Conservation (phyloP, 2,888 invertebrate genomes). For the Exocentrus adspersus region DNA sequence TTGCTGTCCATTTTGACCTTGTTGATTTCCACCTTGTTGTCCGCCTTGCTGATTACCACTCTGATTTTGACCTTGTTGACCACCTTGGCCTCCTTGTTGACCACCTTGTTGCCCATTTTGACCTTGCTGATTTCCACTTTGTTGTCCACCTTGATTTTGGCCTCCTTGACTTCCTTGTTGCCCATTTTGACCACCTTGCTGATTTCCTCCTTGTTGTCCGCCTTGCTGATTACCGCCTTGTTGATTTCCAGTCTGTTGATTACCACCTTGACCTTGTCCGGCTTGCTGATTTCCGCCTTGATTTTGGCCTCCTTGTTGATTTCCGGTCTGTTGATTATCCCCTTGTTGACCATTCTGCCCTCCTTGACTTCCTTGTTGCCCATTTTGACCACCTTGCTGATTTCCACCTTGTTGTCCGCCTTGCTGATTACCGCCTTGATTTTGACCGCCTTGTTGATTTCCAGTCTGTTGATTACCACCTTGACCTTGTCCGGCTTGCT, state of each 20-base stretch:
- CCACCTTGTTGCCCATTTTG: slow-evolving; percentile 25
- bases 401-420: slow-evolving; percentile 27
- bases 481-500: slow-evolving; percentile 34
- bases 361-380: slow-evolving; percentile 26
- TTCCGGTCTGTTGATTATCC: slow-evolving; percentile 33
- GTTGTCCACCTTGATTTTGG: slow-evolving; percentile 21
- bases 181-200: not conserved
- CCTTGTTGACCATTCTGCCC: slow-evolving; percentile 30
- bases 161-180: slow-evolving; percentile 28
- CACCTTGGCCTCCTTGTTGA: slow-evolving; percentile 3
- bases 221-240: slow-evolving; percentile 20
- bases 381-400: slow-evolving; percentile 1
- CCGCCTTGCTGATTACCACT: slow-evolving; percentile 29
- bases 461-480: slow-evolving; percentile 55
- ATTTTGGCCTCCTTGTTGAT: slow-evolving; percentile 30
- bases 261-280: slow-evolving; percentile 47
- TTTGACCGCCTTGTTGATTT: slow-evolving; percentile 18
- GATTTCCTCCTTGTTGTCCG: slow-evolving; percentile 24
- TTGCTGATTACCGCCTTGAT: slow-evolving; percentile 15
- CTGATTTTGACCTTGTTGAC: slow-evolving; percentile 25
- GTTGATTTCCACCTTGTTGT: slow-evolving; percentile 26
- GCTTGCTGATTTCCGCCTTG: slow-evolving; percentile 33
- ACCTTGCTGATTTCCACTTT: slow-evolving; percentile 34
- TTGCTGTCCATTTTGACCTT: slow-evolving; percentile 35
- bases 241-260: slow-evolving; percentile 50